Evolutionary conservation across 2,888 invertebrate species (phyloP).

Genomic region (Hypselothyrea guttata): DNA sequence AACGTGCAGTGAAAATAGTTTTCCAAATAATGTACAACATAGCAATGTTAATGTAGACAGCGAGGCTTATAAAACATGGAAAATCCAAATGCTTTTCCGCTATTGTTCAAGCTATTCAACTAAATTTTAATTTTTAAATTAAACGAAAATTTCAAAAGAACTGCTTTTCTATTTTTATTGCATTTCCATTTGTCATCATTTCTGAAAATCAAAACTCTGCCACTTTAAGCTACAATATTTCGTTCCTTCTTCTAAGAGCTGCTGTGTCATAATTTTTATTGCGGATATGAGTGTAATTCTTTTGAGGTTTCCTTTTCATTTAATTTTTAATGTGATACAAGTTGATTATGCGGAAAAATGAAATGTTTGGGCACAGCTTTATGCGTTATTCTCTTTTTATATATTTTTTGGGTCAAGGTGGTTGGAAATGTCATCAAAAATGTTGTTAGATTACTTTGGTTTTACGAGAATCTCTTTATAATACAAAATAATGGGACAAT

Average conservation of each 20-base stretch:
- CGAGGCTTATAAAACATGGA: too few relatives aligned
- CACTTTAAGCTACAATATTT: slow-evolving; percentile 7
- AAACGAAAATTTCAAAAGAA: too few relatives aligned
- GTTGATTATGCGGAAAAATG: slow-evolving; percentile 68
- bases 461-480: slow-evolving; percentile 52
- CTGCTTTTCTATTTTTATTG: background rate
- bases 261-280: slow-evolving; percentile 53
- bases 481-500: slow-evolving; percentile 62
- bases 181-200: slow-evolving; percentile 18
- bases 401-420: slow-evolving; percentile 24
- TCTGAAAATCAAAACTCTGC: slow-evolving; percentile 3
- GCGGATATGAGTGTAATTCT: slow-evolving; percentile 62
- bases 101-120: too few relatives aligned
- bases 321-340: slow-evolving; percentile 51
- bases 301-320: slow-evolving; percentile 57
- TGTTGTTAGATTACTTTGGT: slow-evolving; percentile 50
- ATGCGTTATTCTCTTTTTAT: background rate
- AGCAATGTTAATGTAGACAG: slow-evolving; percentile 1
- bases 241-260: background rate
- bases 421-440: slow-evolving; percentile 26
- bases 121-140: too few relatives aligned
- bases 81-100: too few relatives aligned
- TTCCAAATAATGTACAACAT: slow-evolving; percentile 32
- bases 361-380: slow-evolving; percentile 39
- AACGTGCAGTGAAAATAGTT: slow-evolving; percentile 34